Evolutionary conservation across 2,113 vertebrate genomes (phyloP), one percentile per base, ranked within the genome.

Genomic region (Myotis lucifugus): DNA sequence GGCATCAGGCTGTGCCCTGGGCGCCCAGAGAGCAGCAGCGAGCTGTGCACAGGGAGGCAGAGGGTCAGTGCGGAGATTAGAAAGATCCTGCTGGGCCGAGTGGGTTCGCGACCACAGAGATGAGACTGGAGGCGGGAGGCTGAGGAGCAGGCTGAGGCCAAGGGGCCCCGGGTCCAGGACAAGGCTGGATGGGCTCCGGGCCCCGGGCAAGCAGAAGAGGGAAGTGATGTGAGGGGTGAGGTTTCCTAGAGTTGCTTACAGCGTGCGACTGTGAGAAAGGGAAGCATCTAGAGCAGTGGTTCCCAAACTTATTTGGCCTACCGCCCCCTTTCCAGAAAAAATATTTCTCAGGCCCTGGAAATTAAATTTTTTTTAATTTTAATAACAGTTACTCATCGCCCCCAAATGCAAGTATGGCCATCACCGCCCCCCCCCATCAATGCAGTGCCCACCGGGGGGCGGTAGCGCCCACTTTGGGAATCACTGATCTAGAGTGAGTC

Each of bases 91-190:
- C 91, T 46, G 85, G 56, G 34, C 42, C 37, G 27, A 2, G 46
- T 0, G 5, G 8, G 48, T 12, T 13, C 7, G 32, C 18, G 4
- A 1, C 0, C 0, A 4, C 5, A 15, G 50, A 11, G 29, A 11
- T 0, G 0, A 4, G 66, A 21, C 11, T 12, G 89, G 89, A 73
- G 32, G 78, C 19, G 54, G 40, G 19, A 73, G 42, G 52, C 17
- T 17, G 21, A 40, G 32, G 29, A 23, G 40, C 48, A 40, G 34
- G 10, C 40, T 54, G 88, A 23, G 50, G 52, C 19, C 13, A 18
- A 0, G 8, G 17, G 5, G 23, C 1, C 29, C 66, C 66, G n/a
- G 37, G 46, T 12, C 29, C 23, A 40, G 34, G 13, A 50, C 3
- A 15, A 25, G 14, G 27, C 3, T 3, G 32, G 54, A 64, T 34